Evolutionary conservation across 2,888 invertebrate species (phyloP).

Genomic region (Polyommatus icarus): DNA sequence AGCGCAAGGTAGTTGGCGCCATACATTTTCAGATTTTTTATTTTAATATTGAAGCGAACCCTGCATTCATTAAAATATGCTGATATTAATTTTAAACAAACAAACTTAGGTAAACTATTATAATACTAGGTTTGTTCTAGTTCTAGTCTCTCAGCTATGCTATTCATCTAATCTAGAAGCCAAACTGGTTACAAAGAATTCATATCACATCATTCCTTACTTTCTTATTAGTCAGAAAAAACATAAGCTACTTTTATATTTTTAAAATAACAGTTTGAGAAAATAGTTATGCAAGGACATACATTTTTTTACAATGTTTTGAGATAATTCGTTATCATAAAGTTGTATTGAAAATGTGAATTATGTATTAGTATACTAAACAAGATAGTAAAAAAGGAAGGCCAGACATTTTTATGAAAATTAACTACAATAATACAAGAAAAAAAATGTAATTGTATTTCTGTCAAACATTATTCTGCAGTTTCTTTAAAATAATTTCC

Average conservation of each 20-base stretch:
- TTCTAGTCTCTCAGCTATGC: background rate
- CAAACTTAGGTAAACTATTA: constrained; percentile 3
- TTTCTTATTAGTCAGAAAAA: background rate
- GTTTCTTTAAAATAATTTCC: background rate
- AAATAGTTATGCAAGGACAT: background rate
- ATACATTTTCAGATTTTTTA: constrained; percentile 21
- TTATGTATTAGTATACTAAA: background rate
- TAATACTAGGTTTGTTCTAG: background rate
- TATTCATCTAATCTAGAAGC: background rate
- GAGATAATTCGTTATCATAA: background rate
- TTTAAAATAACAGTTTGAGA: background rate
- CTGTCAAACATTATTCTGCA: background rate
- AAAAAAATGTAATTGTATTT: background rate
- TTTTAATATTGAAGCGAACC: constrained; percentile 26
- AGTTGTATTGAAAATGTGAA: background rate
- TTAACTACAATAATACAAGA: background rate
- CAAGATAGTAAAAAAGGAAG: background rate
- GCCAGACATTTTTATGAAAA: background rate
- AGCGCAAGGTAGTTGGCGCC: constrained; percentile 27
- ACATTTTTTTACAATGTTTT: background rate
- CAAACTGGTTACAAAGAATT: background rate
- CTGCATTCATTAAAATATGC: constrained; percentile 24
- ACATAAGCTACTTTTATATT: background rate
- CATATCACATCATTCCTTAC: background rate
- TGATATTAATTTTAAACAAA: constrained; percentile 4